Evolutionary conservation across 1,140 invertebrate genomes (phyloP), one percentile per base, ranked within the genome.

Genomic region (Musca domestica): DNA sequence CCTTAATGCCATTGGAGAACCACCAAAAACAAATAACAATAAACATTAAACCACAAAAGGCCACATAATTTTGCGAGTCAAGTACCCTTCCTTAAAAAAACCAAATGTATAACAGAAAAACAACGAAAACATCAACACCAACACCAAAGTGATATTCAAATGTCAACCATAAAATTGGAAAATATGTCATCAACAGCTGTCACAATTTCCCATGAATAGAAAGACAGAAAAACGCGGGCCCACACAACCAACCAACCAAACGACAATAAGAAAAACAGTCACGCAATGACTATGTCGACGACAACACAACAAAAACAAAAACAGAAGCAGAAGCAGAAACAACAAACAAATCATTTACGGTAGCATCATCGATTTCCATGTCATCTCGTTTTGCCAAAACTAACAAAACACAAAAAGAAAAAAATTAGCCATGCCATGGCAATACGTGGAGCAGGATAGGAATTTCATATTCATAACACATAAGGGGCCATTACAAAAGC

Each of bases 101-200:
- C n/a, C n/a, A n/a, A n/a, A n/a, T n/a, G n/a, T n/a, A n/a, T 12
- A 41, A 41, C 34, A 41, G 5, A 41, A 41, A 41, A 5, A 41
- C 34, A 41, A 41, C 2, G 2, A 41, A 2, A 41, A 41, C 34
- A 41, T 2, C 34, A 41, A 5, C 34, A 41, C 12, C 34, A 12
- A 7, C 34, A 41, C 34, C 6, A 30, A 3, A 30, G 5, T 12
- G 34, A 41, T 41, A 41, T 41, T 41, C 12, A 41, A 41, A 41
- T 41, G 34, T 41, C 34, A 41, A 41, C 34, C 34, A 61, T 61
- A 61, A 61, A 61, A 61, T 61, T 34, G 27, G 56, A 61, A 61
- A 61, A 61, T 61, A 61, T 61, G 56, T 61, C 56, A 61, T 61
- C 56, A 61, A 61, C 56, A 61, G 56, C 56, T 61, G 56, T 61